These are phyloP conservation scores for Eidolon helvum DNA, from an alignment of 2,113 vertebrate genomes.

Conservation along the genomic window DNA sequence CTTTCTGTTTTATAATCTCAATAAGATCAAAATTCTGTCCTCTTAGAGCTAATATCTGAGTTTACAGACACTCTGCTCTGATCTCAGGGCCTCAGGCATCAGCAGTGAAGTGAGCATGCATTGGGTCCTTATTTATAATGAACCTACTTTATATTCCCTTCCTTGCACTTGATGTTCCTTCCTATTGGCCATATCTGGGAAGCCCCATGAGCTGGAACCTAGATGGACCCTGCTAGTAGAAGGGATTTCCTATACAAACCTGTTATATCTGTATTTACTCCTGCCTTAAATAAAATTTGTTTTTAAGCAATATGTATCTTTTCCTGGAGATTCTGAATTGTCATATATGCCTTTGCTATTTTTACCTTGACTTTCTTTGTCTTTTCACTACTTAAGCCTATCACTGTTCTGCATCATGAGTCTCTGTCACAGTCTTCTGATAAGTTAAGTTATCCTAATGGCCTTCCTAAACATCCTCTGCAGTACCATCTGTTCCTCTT, in stretches of 20 bases:
- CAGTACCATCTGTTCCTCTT: constrained; percentile 61
- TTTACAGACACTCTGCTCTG: background rate
- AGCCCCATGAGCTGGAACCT: background rate
- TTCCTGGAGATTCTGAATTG: background rate
- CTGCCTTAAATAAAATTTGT: background rate
- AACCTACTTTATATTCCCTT: background rate
- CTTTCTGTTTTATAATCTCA: background rate
- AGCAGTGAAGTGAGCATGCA: background rate
- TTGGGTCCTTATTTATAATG: background rate
- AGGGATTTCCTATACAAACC: background rate
- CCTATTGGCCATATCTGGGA: no score
- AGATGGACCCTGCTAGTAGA: background rate
- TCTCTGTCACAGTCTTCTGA: constrained; percentile 34
- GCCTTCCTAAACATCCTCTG: constrained; percentile 60
- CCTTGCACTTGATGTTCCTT: accelerated
- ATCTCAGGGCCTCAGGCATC: background rate
- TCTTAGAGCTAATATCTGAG: background rate
- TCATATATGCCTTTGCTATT: background rate
- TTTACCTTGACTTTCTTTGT: background rate
- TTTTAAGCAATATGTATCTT: background rate
- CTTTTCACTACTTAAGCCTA: background rate
- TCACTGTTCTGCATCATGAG: background rate
- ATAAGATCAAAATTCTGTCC: background rate
- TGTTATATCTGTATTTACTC: background rate
- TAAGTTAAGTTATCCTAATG: constrained; percentile 50